Evolutionary conservation across 2,888 invertebrate species (phyloP).

Genomic region (Odontocerum albicorne): DNA sequence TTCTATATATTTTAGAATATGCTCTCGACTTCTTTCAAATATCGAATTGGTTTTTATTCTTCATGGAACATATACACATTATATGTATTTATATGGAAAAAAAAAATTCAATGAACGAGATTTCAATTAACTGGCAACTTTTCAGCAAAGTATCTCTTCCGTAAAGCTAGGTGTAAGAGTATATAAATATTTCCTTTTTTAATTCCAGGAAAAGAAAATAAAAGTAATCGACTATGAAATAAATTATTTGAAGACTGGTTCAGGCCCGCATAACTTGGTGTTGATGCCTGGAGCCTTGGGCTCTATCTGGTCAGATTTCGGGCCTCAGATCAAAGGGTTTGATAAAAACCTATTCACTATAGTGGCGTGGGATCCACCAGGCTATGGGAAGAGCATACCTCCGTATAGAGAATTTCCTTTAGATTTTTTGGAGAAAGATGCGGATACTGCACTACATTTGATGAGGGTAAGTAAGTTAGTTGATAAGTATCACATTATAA

Average conservation of each 20-base stretch:
- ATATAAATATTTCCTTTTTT: too few species aligned
- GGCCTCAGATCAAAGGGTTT: conserved; percentile 71
- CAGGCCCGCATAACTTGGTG: conserved; percentile 62
- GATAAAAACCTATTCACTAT: conserved; percentile 63
- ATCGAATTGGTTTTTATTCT: too few species aligned
- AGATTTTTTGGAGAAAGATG: conserved; percentile 76
- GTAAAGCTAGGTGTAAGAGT: too few species aligned
- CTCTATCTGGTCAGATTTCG: conserved; percentile 81
- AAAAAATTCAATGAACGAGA: too few species aligned
- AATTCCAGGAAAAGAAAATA: conserved; percentile 63
- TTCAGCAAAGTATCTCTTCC: too few species aligned
- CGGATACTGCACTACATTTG: conserved; percentile 66
- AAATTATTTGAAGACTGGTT: conserved; percentile 62
- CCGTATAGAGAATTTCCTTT: conserved; percentile 70
- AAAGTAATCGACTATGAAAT: conserved; percentile 60
- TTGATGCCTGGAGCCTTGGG: conserved; percentile 83
- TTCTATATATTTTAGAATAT: too few species aligned
- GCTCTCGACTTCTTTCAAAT: too few species aligned
- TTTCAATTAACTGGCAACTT: too few species aligned
- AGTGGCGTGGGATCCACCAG: conserved; percentile 83
- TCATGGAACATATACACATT: too few species aligned
- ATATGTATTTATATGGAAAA: too few species aligned
- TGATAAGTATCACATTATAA: too few species aligned
- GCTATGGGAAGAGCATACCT: conserved; percentile 83
- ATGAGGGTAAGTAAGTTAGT: conserved; percentile 76